These are phyloP conservation scores for Natator depressus DNA, from an alignment of 2,113 vertebrate species.

Conservation along the genomic window DNA sequence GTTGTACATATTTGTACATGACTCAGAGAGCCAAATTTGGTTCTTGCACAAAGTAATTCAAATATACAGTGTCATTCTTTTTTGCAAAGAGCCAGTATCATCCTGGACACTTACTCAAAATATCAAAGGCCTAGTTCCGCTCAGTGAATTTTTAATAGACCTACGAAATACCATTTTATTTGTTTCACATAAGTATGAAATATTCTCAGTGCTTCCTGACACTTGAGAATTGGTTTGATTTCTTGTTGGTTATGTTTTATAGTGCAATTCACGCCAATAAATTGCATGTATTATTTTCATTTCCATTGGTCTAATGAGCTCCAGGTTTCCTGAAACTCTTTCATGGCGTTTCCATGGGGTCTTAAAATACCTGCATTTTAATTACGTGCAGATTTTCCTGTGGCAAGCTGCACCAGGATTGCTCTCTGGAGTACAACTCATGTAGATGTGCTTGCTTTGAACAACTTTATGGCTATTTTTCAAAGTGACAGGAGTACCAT, in stretches of 20 bases:
- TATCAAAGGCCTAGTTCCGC: not conserved
- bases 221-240: not conserved
- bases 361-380: conserved; percentile 10
- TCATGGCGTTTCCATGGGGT: conserved; percentile 45
- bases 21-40: not conserved
- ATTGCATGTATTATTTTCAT: conserved; percentile 22
- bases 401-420: conserved; percentile 5
- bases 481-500: not conserved
- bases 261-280: not conserved
- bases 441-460: conserved; percentile 34
- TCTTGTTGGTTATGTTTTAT: not conserved
- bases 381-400: not conserved
- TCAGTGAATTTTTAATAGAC: not conserved
- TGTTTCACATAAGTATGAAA: not conserved
- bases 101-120: not conserved
- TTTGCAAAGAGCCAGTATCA: not conserved
- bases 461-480: conserved; percentile 16
- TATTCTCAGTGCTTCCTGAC: not conserved
- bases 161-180: not conserved
- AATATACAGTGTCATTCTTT: not conserved
- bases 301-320: conserved; percentile 52
- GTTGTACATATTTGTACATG: not conserved
- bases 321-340: not conserved
- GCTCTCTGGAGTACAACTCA: conserved; percentile 1
- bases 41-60: not conserved